phyloP scores from a whole-genome alignment of 2,888 invertebrate species.

The Polydrusus tereticollis region DNA sequence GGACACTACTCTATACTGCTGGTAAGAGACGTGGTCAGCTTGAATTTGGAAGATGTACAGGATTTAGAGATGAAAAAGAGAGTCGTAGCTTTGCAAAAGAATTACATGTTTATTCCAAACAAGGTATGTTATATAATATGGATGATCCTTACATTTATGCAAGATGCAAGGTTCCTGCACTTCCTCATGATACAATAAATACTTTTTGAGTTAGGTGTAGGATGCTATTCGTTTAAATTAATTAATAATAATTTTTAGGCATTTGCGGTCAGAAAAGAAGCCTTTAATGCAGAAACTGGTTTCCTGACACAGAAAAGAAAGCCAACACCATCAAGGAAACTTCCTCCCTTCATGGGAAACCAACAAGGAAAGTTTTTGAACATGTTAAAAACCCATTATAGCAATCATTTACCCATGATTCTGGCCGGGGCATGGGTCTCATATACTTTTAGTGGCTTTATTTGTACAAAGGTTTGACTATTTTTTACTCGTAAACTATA shows the following conservation, averaged over 20 bases:
- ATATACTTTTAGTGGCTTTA: slow-evolving; percentile 38
- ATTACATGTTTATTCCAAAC: slow-evolving; percentile 29
- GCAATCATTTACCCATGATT: slow-evolving; percentile 37
- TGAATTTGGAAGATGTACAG: slow-evolving; percentile 16
- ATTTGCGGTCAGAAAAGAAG: slow-evolving; percentile 30
- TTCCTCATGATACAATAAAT: no score
- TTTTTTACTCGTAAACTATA: not conserved
- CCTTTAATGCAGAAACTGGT: slow-evolving; percentile 25
- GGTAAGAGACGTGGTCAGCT: slow-evolving; percentile 6
- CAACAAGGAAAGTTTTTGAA: slow-evolving; percentile 20
- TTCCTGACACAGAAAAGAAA: not conserved
- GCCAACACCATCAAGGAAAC: not conserved
- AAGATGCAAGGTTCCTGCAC: no score
- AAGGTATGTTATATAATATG: slow-evolving; percentile 4
- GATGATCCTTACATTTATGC: no score
- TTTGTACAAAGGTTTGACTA: slow-evolving; percentile 38
- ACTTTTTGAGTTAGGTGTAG: no score
- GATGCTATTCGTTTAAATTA: no score
- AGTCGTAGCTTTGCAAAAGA: slow-evolving; percentile 7
- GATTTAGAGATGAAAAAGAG: slow-evolving; percentile 22
- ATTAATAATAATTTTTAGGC: slow-evolving; percentile 18
- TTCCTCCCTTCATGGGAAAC: slow-evolving; percentile 6
- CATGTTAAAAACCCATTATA: slow-evolving; percentile 21
- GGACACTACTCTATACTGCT: slow-evolving; percentile 12
- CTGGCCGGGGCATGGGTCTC: slow-evolving; percentile 42